These are phyloP conservation scores for Carcharodon carcharias DNA, from an alignment of 2,797 vertebrate species.

Conservation along the genomic window DNA sequence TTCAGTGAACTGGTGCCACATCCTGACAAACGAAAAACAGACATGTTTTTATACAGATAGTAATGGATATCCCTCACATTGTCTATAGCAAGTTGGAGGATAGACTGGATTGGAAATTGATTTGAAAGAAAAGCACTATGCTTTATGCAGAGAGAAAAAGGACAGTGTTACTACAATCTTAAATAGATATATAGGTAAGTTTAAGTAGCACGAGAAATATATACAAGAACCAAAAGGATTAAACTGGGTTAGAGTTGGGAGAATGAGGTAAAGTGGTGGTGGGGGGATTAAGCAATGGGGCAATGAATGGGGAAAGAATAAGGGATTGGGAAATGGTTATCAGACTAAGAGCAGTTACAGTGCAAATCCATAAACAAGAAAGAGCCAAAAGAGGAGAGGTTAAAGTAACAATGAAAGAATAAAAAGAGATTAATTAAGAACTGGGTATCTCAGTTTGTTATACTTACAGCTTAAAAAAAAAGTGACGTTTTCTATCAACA, in stretches of 20 bases:
- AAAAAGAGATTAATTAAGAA: background rate
- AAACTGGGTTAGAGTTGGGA: background rate
- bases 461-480: no score
- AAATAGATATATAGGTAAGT: background rate
- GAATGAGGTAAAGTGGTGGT: background rate
- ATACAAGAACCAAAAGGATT: background rate
- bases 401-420: background rate
- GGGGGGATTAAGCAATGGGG: background rate
- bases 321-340: background rate
- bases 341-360: background rate
- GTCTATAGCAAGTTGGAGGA: background rate
- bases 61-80: background rate
- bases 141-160: background rate
- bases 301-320: background rate
- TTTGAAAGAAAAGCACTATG: background rate
- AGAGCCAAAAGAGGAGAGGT: background rate
- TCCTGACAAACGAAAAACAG: background rate
- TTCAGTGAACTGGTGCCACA: background rate
- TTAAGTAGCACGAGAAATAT: background rate
- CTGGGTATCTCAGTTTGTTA: background rate
- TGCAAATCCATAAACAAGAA: background rate
- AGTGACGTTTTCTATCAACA: background rate
- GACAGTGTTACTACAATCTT: background rate
- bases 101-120: background rate
- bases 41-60: background rate